Conservation (phyloP, 1,140 invertebrate genomes). For the Leptonema lineaticorne region DNA sequence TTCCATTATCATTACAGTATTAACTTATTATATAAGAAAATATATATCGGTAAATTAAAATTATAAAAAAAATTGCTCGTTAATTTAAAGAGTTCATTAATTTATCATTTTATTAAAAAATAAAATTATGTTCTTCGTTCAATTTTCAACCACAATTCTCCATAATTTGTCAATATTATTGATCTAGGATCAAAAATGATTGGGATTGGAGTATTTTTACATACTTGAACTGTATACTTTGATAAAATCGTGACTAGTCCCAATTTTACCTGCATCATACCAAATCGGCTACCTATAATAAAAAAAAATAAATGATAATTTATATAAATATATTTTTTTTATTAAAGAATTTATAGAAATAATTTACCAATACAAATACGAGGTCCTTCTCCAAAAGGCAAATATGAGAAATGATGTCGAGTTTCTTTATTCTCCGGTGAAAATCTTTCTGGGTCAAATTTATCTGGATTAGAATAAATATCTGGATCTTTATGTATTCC, state of each 20-base stretch:
- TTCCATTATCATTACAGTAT: no score
- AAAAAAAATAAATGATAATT: no score
- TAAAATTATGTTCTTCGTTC: constrained; percentile 26
- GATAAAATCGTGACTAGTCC: constrained; percentile 48
- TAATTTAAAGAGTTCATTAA: no score
- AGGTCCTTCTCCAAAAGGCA: constrained; percentile 61
- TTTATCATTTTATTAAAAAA: no score
- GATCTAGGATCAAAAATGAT: constrained; percentile 38
- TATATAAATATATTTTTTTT: no score
- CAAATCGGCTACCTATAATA: constrained; percentile 48
- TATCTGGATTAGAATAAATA: constrained; percentile 48
- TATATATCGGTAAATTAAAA: no score
- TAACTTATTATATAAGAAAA: no score
- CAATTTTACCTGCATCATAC: constrained; percentile 51
- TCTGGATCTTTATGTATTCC: constrained; percentile 50
- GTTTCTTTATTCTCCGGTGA: constrained; percentile 44
- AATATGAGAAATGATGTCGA: constrained; percentile 49
- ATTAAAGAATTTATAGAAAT: not conserved
- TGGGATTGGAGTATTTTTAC: constrained; percentile 44
- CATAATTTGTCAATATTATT: constrained; percentile 30
- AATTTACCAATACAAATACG: constrained; percentile 58
- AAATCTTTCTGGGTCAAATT: constrained; percentile 53
- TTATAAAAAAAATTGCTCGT: no score
- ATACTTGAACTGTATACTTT: constrained; percentile 46
- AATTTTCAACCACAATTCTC: constrained; percentile 46